Evolutionary conservation across 1,140 invertebrate species (phyloP).

Genomic region (Octopus sinensis): DNA sequence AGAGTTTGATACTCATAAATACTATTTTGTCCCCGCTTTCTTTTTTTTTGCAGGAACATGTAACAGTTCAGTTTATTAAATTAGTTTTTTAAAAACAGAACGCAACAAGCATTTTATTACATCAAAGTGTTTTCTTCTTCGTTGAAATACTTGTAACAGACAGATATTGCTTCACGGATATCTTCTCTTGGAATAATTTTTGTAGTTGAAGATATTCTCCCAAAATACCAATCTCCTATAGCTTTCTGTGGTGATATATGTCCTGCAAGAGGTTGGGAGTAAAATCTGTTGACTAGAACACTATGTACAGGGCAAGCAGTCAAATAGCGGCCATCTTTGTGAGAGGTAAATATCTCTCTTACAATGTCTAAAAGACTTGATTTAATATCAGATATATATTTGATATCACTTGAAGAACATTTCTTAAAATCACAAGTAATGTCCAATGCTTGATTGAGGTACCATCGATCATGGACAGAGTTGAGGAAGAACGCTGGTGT

Average conservation of each 20-base stretch:
- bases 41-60: no score
- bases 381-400: conserved; percentile 20
- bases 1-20: no score
- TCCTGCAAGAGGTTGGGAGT: conserved; percentile 8
- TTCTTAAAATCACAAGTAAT: conserved; percentile 25
- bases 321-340: conserved; percentile 36
- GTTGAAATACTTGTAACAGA: conserved; percentile 3
- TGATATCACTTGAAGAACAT: conserved; percentile 27
- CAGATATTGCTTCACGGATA: background rate
- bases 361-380: conserved; percentile 16
- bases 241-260: conserved; percentile 5
- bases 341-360: conserved; percentile 23
- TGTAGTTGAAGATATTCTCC: conserved; percentile 2
- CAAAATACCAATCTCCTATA: conserved; percentile 8
- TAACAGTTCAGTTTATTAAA: no score
- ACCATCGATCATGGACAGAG: conserved; percentile 41
- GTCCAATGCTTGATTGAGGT: conserved; percentile 24
- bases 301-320: conserved; percentile 36
- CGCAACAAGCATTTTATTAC: no score
- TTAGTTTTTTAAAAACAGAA: no score
- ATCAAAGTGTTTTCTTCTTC: background rate
- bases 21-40: no score
- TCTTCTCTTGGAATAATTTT: background rate
- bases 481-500: conserved; percentile 37
- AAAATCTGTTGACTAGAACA: conserved; percentile 26